Base-by-base conservation (phyloP, 2,888 invertebrate species). In the Phyllotreta cruciferae region DNA sequence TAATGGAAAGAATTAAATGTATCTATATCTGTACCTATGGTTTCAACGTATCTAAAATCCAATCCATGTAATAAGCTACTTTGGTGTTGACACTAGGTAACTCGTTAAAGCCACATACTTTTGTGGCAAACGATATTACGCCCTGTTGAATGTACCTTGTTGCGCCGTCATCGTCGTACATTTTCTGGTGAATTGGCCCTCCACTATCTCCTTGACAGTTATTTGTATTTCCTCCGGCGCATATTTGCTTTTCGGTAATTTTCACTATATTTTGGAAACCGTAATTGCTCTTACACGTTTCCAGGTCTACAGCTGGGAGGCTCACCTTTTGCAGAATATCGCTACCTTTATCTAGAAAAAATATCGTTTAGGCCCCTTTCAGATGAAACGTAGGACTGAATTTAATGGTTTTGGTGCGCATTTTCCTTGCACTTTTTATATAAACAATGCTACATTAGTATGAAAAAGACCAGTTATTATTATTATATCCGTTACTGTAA, bases 71-170 rank as follows among this genome's bases (percentile, higher is more conserved):
- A 9, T 83, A 80, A 0, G 85, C 79, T 0, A 90, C 85, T 44
- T 85, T 82, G 0, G 90, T 90, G 76, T 91, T 91, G 2, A 91
- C 87, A 0, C 88, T 90, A 0, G 91, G 91, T 82, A 86, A 86
- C 0, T 85, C 85, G n/a, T 83, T 81, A 1, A 76, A 75, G 47
- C 83, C 84, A 68, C 82, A 83, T 37, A 61, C 66, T 65, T 66
- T 73, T 6, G 80, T 79, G 39, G 86, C 86, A 72, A 84, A 84
- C 0, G 85, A 86, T 0, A 86, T 84, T 41, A 85, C 74, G 10
- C 84, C 85, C 56, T 86, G 82, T 70, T 89, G 89, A 9, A 88
- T 81, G 69, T 84, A 85, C 52, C 84, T 81, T 2, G 79, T 66
- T 4, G 70, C 83, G 0, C 73, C 73, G 13, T 77, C 83, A 0